Percentiles rank a stretch among this genome's conserved stretches.
These are phyloP conservation scores for Tridacna crocea DNA, from an alignment of 2,888 invertebrate genomes.

Conservation along the genomic window DNA sequence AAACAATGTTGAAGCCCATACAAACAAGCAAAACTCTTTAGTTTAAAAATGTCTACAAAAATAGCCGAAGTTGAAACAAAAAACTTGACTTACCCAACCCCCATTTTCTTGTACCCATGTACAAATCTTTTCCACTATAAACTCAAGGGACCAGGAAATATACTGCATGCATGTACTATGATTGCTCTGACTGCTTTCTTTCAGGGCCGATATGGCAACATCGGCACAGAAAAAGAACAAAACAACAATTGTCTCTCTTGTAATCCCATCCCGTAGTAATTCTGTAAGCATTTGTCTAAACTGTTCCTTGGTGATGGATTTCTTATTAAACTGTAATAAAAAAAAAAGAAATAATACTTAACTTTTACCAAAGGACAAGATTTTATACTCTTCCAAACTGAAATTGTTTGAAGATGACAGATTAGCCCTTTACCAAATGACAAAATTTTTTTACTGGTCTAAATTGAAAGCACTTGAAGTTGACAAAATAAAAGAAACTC, in stretches of 20 bases:
- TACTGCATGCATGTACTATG: slow-evolving; percentile 66
- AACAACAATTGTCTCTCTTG: slow-evolving; percentile 78
- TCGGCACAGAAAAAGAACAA: slow-evolving; percentile 83
- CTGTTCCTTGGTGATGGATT: slow-evolving; percentile 64
- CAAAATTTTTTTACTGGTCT: too few species aligned
- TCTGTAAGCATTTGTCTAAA: slow-evolving; percentile 74
- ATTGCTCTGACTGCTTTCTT: slow-evolving; percentile 43
- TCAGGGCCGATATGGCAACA: slow-evolving; percentile 76
- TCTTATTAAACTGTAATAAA: slow-evolving; percentile 60
- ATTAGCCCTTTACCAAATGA: too few species aligned
- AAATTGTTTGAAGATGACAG: too few species aligned
- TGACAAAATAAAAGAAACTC: too few species aligned
- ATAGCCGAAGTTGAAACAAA: too few species aligned
- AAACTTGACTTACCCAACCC: slow-evolving; percentile 77
- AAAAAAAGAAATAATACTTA: slow-evolving; percentile 14
- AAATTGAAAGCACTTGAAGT: too few species aligned
- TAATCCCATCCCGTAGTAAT: slow-evolving; percentile 75
- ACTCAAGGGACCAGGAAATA: slow-evolving; percentile 79
- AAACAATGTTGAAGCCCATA: too few species aligned
- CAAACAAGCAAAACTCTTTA: too few species aligned
- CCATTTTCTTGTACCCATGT: slow-evolving; percentile 79
- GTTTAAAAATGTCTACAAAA: too few species aligned
- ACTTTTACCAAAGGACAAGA: too few species aligned
- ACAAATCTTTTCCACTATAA: slow-evolving; percentile 76
- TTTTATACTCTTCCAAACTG: too few species aligned